Base-by-base conservation (phyloP, 2,797 vertebrate species). In the Heteromormyrus szaboi region DNA sequence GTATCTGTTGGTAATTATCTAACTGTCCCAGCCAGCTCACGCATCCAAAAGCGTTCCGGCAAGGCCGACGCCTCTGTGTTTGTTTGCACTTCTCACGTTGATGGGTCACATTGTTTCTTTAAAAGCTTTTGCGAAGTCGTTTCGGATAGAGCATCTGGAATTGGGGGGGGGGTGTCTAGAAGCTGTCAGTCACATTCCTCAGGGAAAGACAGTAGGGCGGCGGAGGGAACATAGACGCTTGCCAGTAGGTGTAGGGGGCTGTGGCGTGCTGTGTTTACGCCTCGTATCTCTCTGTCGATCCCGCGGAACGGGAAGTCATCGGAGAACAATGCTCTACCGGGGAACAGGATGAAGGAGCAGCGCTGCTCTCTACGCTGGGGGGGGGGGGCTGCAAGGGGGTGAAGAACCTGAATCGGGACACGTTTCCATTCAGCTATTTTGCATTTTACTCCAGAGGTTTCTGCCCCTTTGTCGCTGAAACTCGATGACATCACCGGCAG, bases 291-390 rank as follows among this genome's bases (percentile, higher is more conserved):
- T 83, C 89, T 62, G 68, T 59, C 44, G 72, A 87, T 65, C 72
- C 41, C 14, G 22, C 4, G 41, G 76, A 59, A 53, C 22, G 22
- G 89, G 89, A 89, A 89, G 76, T 87, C 68, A 33, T 87, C 54
- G 25, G 85, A 83, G 86, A 89, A 89, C 86, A 89, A 87, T 89
- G 85, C 68, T n/a, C 33, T 19, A 22, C 29, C 4, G 3, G 41
- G 59, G 81, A 68, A 85, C 81, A 86, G 83, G 83, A 89, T 89
- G 88, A 54, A n/a, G 53, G 44, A 48, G 22, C 7, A 54, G 85
- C 29, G 2, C 33, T n/a, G 51, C 22, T 56, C 37, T 19, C 14
- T 87, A 65, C 22, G 14, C 51, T 54, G 8, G 6, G 6, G 72
- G 41, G 68, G 25, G 29, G 72, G 37, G 2, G 56, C 2, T 22